A percentile compares a stretch with the other conserved stretches of the same genome.
These are phyloP conservation scores for Nezara viridula DNA, from an alignment of 2,888 invertebrate genomes.

Conservation along the genomic window DNA sequence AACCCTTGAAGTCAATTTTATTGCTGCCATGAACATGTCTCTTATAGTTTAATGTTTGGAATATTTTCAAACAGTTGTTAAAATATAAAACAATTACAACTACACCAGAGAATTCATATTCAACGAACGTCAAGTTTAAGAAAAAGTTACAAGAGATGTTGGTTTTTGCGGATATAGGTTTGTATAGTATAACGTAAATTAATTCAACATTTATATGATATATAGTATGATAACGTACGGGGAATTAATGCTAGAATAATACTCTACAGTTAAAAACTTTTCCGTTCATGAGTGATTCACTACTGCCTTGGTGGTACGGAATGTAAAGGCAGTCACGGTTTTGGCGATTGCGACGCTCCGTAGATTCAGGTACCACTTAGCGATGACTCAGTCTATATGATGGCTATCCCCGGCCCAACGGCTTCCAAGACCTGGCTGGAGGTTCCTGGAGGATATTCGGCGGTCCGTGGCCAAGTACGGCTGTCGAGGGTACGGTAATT, in stretches of 20 bases:
- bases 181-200: not conserved
- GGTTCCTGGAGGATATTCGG: not conserved
- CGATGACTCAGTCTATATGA: not conserved
- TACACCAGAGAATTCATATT: not conserved
- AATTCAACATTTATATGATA: not conserved
- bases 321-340: not conserved
- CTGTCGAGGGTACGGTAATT: not conserved
- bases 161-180: not conserved
- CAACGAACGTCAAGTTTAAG: too few species aligned
- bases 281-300: not conserved
- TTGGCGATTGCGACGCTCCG: not conserved
- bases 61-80: too few species aligned
- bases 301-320: not conserved
- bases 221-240: not conserved
- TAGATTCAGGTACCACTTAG: conserved; percentile 6
- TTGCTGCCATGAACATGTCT: too few species aligned
- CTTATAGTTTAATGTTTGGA: too few species aligned
- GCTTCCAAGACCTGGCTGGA: not conserved
- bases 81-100: too few species aligned
- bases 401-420: not conserved
- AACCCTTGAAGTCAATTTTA: too few species aligned
- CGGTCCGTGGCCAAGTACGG: conserved; percentile 7
- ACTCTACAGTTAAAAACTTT: not conserved
- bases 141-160: too few species aligned
- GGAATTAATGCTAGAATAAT: not conserved